Conservation (phyloP, 2,797 vertebrate genomes). For the Sebastes kiyomatsui region DNA sequence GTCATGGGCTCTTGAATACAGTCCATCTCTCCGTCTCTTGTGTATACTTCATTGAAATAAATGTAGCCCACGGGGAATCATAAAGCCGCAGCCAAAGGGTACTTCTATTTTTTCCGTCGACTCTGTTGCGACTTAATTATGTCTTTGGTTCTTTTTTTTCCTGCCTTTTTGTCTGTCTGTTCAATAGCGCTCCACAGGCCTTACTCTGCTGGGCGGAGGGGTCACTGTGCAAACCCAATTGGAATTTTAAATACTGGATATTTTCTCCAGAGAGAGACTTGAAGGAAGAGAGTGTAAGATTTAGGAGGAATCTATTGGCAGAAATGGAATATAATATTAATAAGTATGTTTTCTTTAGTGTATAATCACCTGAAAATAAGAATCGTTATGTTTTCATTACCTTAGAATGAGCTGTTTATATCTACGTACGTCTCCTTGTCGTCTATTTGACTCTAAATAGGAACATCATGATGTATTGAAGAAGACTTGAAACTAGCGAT, state of each 20-base stretch:
- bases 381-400: no score
- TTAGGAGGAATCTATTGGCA: no score
- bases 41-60: slow-evolving; percentile 33
- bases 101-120: slow-evolving; percentile 21
- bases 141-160: not conserved
- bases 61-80: slow-evolving; percentile 34
- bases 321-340: no score
- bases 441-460: no score
- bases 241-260: slow-evolving; percentile 49
- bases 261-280: slow-evolving; percentile 21
- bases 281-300: no score
- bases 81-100: slow-evolving; percentile 9
- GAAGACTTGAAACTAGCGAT: no score
- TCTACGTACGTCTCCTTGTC: no score
- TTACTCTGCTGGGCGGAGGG: slow-evolving; percentile 11
- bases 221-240: slow-evolving; percentile 25
- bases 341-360: no score
- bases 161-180: slow-evolving; percentile 10
- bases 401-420: no score
- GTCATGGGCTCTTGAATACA: slow-evolving; percentile 41
- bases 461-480: no score
- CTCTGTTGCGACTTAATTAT: slow-evolving; percentile 44
- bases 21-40: slow-evolving; percentile 36
- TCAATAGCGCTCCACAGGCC: slow-evolving; percentile 16
- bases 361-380: no score